Evolutionary conservation across 2,888 invertebrate species (phyloP).

Genomic region (Xestia sexstrigata): DNA sequence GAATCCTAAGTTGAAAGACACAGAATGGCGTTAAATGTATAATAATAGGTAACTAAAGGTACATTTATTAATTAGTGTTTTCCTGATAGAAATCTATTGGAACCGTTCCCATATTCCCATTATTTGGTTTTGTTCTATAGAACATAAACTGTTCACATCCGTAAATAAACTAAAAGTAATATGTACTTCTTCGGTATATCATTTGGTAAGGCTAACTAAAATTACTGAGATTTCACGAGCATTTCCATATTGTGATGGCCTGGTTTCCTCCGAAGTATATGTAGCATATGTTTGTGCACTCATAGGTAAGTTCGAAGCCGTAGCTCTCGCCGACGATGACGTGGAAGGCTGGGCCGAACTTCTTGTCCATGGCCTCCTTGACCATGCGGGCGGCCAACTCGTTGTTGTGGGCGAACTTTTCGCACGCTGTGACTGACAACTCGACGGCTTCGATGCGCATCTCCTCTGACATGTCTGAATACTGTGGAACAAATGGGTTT

Average conservation of each 20-base stretch:
- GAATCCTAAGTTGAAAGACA: conserved; percentile 41
- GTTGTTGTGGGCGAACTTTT: conserved; percentile 96
- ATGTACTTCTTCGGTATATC: conserved; percentile 44
- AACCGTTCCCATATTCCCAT: conserved; percentile 38
- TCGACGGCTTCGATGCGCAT: conserved; percentile 97
- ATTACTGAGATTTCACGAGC: conserved; percentile 88
- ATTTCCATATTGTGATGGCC: conserved; percentile 97
- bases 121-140: conserved; percentile 34
- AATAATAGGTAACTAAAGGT: too few relatives aligned
- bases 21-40: conserved; percentile 36
- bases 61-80: conserved; percentile 11
- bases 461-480: conserved; percentile 98
- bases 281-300: conserved; percentile 96
- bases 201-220: conserved; percentile 55
- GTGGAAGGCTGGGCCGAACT: conserved; percentile 98
- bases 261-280: conserved; percentile 98
- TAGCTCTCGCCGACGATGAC: conserved; percentile 99
- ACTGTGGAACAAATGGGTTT: conserved; percentile 88
- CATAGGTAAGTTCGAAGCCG: conserved; percentile 98
- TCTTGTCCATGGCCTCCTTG: conserved; percentile 98
- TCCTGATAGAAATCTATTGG: conserved; percentile 21
- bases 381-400: conserved; percentile 98
- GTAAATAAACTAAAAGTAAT: conserved; percentile 46
- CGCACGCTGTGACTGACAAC: conserved; percentile 97
- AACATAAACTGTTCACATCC: conserved; percentile 42